Percentiles rank a stretch among this genome's conserved stretches.
These are phyloP conservation scores for Pygmarrhopalites habei DNA, from an alignment of 1,140 invertebrate genomes.

Conservation along the genomic window DNA sequence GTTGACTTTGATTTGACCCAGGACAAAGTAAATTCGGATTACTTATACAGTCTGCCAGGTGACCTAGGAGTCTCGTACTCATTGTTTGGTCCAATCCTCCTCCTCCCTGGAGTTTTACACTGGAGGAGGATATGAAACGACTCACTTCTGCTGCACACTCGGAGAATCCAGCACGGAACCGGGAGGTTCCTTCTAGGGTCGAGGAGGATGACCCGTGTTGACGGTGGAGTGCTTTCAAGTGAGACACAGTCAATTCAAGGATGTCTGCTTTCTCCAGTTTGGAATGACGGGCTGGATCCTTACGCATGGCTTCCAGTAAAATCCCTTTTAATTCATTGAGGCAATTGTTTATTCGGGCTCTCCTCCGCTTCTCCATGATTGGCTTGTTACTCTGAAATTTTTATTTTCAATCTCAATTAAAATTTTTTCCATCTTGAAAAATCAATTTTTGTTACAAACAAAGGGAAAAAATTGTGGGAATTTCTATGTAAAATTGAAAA, in stretches of 20 bases:
- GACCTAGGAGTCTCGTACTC: conserved; percentile 12
- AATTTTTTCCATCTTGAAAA: too few relatives aligned
- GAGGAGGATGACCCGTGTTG: conserved; percentile 67
- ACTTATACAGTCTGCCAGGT: conserved; percentile 20
- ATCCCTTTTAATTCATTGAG: conserved; percentile 76
- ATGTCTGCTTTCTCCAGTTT: conserved; percentile 75
- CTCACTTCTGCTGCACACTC: conserved; percentile 55
- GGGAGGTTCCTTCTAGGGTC: conserved; percentile 65
- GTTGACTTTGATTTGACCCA: neutral
- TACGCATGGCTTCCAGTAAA: conserved; percentile 65
- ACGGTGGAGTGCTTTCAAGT: conserved; percentile 72
- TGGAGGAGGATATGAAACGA: conserved; percentile 13
- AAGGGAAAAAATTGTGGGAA: too few relatives aligned
- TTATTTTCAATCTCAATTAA: too few relatives aligned
- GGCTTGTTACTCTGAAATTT: conserved; percentile 85
- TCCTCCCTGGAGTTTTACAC: too few relatives aligned
- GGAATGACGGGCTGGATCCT: conserved; percentile 79
- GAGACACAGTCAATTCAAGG: conserved; percentile 85
- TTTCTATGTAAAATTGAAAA: too few relatives aligned
- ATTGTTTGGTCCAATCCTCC: conserved; percentile 17
- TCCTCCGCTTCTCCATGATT: conserved; percentile 80
- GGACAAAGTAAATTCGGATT: too few relatives aligned
- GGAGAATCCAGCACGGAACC: conserved; percentile 78
- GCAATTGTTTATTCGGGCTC: conserved; percentile 80
- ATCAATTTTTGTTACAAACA: too few relatives aligned